Evolutionary conservation across 2,888 invertebrate species (phyloP), one percentile per base, ranked within the genome.

Genomic region (Anthophora plumipes): DNA sequence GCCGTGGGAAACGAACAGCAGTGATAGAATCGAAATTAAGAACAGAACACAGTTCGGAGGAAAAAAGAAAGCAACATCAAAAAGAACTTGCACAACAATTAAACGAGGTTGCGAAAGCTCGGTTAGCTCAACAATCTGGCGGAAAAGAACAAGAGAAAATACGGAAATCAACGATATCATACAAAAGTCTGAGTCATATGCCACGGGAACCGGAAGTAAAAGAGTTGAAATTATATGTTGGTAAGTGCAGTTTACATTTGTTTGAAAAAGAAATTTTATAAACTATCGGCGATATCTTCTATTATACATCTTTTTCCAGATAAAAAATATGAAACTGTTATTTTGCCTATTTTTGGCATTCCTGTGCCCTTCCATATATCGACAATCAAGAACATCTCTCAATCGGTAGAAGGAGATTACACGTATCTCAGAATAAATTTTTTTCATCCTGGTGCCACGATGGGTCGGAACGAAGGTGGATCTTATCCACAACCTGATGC

Each of bases 291-390:
- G 20, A 12, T 54, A 41, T 0, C 12, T 39, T 41, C 17, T 17
- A 25, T 48, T 17, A 22, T 1, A 17, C 20, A 52, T 59, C 2
- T 39, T 17, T 60, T 61, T 76, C 31, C 94, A 97, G 98, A 99
- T 94, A 97, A 97, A 89, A 99, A 98, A 94, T 99, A 99, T 93
- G 99, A 99, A 94, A 99, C 99, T 0, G 97, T 99, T n/a, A 98
- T 99, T 85, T 94, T 99, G 91, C 99, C 99, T 2, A 96, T 99
- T 88, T 99, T 98, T 94, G 99, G 99, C 77, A 95, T 98, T 60
- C 97, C 99, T 0, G 98, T 98, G 80, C 99, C 99, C 71, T 99
- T 98, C 94, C 99, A 99, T 93, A 99, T 99, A 92, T 98, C 99
- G 6, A 99, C 98, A 8, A 98, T 99, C 71, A 99, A 99, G 95